These are phyloP conservation scores for Xestia ashworthii DNA, from an alignment of 2,888 invertebrate genomes.

Conservation along the genomic window DNA sequence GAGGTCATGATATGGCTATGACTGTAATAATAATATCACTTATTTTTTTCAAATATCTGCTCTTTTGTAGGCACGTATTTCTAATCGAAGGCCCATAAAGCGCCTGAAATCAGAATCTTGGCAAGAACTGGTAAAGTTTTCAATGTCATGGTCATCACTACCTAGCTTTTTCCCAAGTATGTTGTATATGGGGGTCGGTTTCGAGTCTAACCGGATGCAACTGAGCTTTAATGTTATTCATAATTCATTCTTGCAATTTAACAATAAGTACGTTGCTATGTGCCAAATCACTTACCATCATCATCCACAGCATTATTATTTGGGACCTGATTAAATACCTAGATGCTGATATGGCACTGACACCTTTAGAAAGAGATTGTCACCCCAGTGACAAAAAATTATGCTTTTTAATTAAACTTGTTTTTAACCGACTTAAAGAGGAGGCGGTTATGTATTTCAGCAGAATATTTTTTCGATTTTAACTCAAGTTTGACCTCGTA, in stretches of 20 bases:
- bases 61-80: background rate
- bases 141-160: background rate
- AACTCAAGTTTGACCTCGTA: no score
- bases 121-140: background rate
- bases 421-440: no score
- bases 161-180: background rate
- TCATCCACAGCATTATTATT: background rate
- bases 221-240: background rate
- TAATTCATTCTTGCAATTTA: background rate
- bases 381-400: background rate
- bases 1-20: conserved; percentile 77
- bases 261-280: background rate
- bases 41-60: conserved; percentile 13
- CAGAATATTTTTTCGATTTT: no score
- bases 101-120: no score
- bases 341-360: background rate
- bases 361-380: background rate
- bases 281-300: background rate
- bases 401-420: background rate
- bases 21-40: conserved; percentile 74
- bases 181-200: background rate
- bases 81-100: background rate
- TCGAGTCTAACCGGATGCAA: background rate
- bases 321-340: background rate
- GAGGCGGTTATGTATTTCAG: no score